Percentiles rank a stretch among this genome's conserved stretches.
Evolutionary conservation across 2,797 vertebrate species (phyloP).

Genomic region (Strix occidentalis): DNA sequence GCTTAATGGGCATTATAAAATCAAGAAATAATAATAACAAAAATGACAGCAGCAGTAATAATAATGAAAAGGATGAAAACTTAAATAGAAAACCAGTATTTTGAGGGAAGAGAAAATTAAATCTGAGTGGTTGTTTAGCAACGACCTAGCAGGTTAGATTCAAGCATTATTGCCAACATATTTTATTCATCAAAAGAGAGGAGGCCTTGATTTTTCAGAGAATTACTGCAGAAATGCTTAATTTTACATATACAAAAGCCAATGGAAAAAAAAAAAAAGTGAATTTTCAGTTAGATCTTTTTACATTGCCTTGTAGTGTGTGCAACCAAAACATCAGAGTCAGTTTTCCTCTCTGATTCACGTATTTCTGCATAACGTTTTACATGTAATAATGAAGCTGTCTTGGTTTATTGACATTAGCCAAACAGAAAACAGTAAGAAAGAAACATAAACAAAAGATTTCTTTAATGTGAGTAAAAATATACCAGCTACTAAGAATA

Average conservation of each 20-base stretch:
- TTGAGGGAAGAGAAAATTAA: not conserved
- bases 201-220: not conserved
- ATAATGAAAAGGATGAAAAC: not conserved
- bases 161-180: not conserved
- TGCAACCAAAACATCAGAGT: not conserved
- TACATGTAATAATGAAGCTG: not conserved
- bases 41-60: not conserved
- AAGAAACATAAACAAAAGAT: slow-evolving; percentile 12
- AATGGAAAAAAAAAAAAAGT: not conserved
- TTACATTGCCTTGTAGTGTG: not conserved
- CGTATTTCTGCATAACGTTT: not conserved
- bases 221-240: not conserved
- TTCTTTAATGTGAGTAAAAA: not conserved
- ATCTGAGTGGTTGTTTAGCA: not conserved
- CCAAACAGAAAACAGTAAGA: not conserved
- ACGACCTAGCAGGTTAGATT: not conserved
- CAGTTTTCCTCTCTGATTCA: slow-evolving; percentile 7
- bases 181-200: not conserved
- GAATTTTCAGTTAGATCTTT: not conserved
- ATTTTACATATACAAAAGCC: not conserved
- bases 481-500: not conserved
- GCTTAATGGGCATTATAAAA: not conserved
- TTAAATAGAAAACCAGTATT: not conserved
- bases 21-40: not conserved
- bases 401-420: not conserved